phyloP scores from a whole-genome alignment of 2,797 vertebrate genomes.

The Manis pentadactyla region DNA sequence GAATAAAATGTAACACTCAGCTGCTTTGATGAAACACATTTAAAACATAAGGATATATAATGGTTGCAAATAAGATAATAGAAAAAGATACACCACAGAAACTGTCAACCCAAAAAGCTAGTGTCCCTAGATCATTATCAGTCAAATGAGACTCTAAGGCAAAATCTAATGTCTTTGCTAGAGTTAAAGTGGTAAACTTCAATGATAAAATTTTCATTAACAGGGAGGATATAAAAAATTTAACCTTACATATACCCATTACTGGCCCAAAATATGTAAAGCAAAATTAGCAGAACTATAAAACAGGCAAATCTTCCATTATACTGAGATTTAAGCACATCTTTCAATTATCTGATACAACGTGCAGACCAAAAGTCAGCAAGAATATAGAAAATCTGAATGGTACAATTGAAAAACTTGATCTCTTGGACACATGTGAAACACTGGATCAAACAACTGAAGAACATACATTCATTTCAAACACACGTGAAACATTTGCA shows the following conservation, averaged over 20 bases:
- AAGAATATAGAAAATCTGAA: neutral
- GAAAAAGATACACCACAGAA: neutral
- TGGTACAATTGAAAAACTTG: neutral
- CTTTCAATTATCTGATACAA: neutral
- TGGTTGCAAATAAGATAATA: neutral
- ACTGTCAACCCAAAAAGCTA: neutral
- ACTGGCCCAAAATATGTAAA: neutral
- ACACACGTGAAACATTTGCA: too few relatives aligned
- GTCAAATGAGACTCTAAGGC: constrained; percentile 15
- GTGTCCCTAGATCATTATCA: neutral
- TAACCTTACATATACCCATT: neutral
- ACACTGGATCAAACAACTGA: neutral
- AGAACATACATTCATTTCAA: neutral
- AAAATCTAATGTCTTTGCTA: neutral
- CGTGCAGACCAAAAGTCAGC: neutral
- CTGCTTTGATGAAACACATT: neutral
- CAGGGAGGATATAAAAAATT: neutral
- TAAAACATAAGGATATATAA: neutral
- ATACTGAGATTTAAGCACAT: neutral
- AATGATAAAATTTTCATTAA: neutral
- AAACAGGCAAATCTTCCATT: neutral
- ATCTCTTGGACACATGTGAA: neutral
- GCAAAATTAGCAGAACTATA: neutral
- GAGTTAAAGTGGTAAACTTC: neutral
- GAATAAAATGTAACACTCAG: neutral